These are phyloP conservation scores for Drosophila tanythrix DNA, from an alignment of 2,888 invertebrate genomes.

Conservation along the genomic window DNA sequence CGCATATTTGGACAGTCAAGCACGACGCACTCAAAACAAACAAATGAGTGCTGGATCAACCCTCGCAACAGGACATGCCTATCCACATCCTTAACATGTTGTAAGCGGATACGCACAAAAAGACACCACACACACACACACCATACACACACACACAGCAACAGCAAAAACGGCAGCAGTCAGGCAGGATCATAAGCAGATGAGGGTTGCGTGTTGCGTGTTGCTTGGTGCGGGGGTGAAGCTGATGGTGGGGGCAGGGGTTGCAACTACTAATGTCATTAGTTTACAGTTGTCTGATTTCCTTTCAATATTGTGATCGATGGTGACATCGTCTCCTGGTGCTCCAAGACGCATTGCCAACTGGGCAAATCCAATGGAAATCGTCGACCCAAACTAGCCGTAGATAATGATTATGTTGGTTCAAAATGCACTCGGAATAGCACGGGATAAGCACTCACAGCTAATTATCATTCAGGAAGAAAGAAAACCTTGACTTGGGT, in stretches of 20 bases:
- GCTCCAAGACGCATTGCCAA: background rate
- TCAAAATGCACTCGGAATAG: background rate
- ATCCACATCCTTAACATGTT: conserved; percentile 33
- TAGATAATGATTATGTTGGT: background rate
- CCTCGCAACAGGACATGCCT: conserved; percentile 47
- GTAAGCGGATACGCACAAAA: conserved; percentile 64
- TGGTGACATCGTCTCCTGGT: conserved; percentile 55
- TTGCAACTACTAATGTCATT: conserved; percentile 71
- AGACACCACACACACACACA: conserved; percentile 56
- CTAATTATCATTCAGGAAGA: background rate
- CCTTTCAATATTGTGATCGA: conserved; percentile 73
- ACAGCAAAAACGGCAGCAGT: conserved; percentile 21
- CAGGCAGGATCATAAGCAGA: conserved; percentile 31
- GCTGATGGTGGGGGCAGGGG: conserved; percentile 13
- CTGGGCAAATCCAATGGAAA: background rate
- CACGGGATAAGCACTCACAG: background rate
- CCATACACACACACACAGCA: conserved; percentile 20
- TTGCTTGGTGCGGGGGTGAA: background rate
- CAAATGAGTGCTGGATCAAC: conserved; percentile 68
- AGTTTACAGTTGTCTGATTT: conserved; percentile 83
- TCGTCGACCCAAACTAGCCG: background rate
- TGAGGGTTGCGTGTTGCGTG: conserved; percentile 6
- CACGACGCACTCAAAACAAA: conserved; percentile 75
- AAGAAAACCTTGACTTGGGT: background rate
- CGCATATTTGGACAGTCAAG: conserved; percentile 75